Conservation (phyloP, 2,113 vertebrate species). For the Ciconia maguari region DNA sequence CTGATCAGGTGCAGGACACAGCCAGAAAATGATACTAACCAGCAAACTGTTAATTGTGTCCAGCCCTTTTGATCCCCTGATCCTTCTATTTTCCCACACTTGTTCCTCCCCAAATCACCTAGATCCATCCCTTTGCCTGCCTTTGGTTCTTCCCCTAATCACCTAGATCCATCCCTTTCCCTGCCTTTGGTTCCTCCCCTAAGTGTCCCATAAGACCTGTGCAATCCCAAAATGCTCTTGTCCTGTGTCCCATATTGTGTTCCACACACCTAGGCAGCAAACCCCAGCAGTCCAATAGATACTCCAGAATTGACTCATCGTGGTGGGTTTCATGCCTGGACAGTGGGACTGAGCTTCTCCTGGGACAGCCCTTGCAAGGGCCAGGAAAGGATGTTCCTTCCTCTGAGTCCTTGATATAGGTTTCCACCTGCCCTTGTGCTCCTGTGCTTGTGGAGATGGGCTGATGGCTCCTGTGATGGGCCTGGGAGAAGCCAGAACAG, state of each 20-base stretch:
- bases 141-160: neutral
- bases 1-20: neutral
- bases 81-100: neutral
- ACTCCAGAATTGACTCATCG: rapidly evolving
- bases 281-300: neutral
- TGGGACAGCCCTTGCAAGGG: neutral
- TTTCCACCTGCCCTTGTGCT: neutral
- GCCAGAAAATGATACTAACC: neutral
- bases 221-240: neutral
- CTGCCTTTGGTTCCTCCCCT: neutral
- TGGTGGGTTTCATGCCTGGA: neutral
- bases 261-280: neutral
- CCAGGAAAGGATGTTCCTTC: neutral
- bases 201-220: neutral
- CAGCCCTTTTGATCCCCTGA: neutral
- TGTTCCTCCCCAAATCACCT: neutral
- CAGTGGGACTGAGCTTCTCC: neutral
- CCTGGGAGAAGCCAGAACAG: neutral
- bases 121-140: neutral
- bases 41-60: neutral
- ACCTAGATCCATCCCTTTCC: neutral
- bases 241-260: neutral
- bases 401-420: neutral
- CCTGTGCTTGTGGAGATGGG: neutral
- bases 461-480: neutral